Base-by-base conservation (phyloP, 2,797 vertebrate genomes). In the Lagorchestes hirsutus region DNA sequence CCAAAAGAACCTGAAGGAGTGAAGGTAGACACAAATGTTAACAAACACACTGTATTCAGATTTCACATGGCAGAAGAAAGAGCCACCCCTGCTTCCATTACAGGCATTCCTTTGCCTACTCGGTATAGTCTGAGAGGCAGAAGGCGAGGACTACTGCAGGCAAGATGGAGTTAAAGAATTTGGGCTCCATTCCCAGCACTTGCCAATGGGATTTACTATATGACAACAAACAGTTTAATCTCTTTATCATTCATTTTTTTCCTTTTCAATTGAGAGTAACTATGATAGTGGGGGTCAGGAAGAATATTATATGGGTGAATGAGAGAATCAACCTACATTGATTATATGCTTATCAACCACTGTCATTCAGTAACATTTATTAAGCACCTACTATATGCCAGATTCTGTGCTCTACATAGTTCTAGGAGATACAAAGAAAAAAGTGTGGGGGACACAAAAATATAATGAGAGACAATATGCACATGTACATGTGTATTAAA, bases 1-100 rank as follows among this genome's bases (percentile, higher is more conserved):
- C 97, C 97, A 93, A 67, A 91, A 50, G 92, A 95, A 96, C 95
- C 94, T 95, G 92, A 91, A 94, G 95, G 96, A 97, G 95, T 52
- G 94, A 96, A 94, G 95, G 29, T 46, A 87, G 24, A 87, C 74
- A 87, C 40, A 50, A 87, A 87, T 50, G 74, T 87, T 87, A 87
- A 87, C 74, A 87, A 87, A 87, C 74, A 46, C 11, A 50, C 40
- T 27, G 74, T 87, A 87, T 87, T 87, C 74, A 87, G 40, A 50
- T 87, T 87, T 87, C 74, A 87, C 74, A 50, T 27, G 74, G 40
- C 40, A 50, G 74, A 22, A 87, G 40, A 24, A 87, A 87, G 50
- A 87, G 13, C 40, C 74, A 50, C 24, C 27, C 40, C 22, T 40
- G 74, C 74, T 87, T 62, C 31, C 4, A 50, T 14, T 0, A 27